Percentiles rank a stretch among this genome's conserved stretches.
phyloP scores from a whole-genome alignment of 2,113 vertebrate genomes.

The Anser cygnoides region DNA sequence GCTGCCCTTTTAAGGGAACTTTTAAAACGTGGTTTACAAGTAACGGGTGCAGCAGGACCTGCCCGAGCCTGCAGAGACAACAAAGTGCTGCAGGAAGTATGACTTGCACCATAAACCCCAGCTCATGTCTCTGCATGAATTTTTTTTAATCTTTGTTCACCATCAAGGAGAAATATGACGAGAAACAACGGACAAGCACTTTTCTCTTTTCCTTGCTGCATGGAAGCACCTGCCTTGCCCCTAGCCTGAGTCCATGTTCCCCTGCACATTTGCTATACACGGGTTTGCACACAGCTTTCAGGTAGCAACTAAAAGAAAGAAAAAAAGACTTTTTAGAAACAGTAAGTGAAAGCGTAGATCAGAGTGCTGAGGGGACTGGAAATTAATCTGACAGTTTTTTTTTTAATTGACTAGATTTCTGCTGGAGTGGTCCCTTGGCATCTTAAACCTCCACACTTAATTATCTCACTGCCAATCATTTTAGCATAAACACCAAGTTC shows the following conservation, averaged over 20 bases:
- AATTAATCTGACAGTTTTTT: neutral
- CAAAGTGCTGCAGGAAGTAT: rapidly evolving
- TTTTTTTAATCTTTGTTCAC: neutral
- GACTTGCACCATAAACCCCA: neutral
- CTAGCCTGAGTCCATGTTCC: neutral
- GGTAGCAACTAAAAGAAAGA: neutral
- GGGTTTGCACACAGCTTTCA: neutral
- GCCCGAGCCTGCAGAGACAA: neutral
- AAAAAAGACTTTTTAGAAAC: neutral
- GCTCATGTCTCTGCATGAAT: rapidly evolving
- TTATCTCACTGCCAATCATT: neutral
- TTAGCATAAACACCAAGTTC: neutral
- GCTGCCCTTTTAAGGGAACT: rapidly evolving
- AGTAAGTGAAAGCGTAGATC: neutral
- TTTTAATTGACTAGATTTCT: slow-evolving; percentile 1
- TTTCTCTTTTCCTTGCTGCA: neutral
- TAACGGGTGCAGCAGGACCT: rapidly evolving
- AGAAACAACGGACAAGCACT: rapidly evolving
- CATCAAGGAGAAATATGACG: neutral
- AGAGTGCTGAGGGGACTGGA: neutral
- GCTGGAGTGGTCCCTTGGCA: neutral
- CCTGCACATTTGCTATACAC: neutral
- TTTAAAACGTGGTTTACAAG: rapidly evolving
- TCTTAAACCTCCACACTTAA: neutral
- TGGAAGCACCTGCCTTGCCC: neutral